Conservation (phyloP, 2,888 invertebrate genomes). For the Ophioninae sp. region DNA sequence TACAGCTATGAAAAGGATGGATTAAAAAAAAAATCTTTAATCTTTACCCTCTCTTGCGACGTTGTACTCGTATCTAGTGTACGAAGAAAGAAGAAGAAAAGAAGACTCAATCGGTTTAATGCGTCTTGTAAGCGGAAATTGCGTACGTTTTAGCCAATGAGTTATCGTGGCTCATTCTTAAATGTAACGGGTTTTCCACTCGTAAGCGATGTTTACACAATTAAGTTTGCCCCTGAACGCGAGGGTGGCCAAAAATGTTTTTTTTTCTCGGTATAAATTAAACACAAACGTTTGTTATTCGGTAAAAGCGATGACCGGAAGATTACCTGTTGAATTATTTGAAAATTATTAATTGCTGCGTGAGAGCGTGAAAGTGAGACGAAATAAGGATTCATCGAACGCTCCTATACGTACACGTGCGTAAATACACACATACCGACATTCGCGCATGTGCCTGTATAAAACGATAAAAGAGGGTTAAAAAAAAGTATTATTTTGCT, state of each 20-base stretch:
- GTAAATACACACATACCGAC: slow-evolving; percentile 45
- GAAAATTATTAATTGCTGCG: slow-evolving; percentile 60
- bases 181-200: slow-evolving; percentile 55
- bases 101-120: not conserved
- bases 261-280: slow-evolving; percentile 11
- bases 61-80: slow-evolving; percentile 3
- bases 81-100: not conserved
- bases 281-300: not conserved
- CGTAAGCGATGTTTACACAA: slow-evolving; percentile 9
- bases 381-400: slow-evolving; percentile 63
- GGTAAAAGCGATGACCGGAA: too few relatives aligned
- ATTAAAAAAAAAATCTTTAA: not conserved
- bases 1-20: slow-evolving; percentile 8
- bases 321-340: slow-evolving; percentile 24
- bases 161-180: slow-evolving; percentile 33
- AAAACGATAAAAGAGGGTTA: slow-evolving; percentile 64
- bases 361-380: slow-evolving; percentile 68
- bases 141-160: slow-evolving; percentile 22
- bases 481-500: slow-evolving; percentile 54
- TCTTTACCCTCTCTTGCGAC: not conserved
- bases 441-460: slow-evolving; percentile 55
- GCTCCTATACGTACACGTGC: slow-evolving; percentile 52
- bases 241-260: slow-evolving; percentile 23
- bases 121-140: slow-evolving; percentile 21
- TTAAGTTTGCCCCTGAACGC: slow-evolving; percentile 21